Evolutionary conservation across 2,888 invertebrate species (phyloP).

Genomic region (Nasonia oneida): DNA sequence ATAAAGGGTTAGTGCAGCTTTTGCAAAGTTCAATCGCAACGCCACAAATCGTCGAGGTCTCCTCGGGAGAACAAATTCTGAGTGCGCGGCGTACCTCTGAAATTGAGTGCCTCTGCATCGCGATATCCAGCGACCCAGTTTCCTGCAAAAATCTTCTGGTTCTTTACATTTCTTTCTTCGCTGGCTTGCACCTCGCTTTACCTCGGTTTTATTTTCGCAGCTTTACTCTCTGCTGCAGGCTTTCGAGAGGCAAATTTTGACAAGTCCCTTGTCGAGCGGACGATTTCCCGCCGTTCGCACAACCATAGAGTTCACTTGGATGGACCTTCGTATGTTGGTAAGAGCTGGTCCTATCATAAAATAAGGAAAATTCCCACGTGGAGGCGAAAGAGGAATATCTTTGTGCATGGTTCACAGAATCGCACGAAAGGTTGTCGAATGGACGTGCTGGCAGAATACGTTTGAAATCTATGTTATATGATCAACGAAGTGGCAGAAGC

Average conservation of each 20-base stretch:
- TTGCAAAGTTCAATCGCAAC: neutral
- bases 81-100: neutral
- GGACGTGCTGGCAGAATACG: neutral
- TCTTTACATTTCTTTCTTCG: neutral
- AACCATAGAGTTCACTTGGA: constrained; percentile 13
- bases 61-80: constrained; percentile 22
- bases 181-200: constrained; percentile 2
- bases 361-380: neutral
- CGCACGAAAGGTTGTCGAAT: neutral
- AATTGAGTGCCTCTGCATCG: constrained; percentile 23
- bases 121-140: constrained; percentile 51
- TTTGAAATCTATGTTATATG: neutral
- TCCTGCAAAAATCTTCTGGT: constrained; percentile 34
- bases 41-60: constrained; percentile 34
- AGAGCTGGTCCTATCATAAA: neutral
- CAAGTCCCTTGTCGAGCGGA: constrained; percentile 11
- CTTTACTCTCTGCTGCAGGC: neutral
- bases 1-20: neutral
- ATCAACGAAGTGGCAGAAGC: neutral
- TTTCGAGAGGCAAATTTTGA: constrained; percentile 39
- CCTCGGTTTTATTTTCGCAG: constrained; percentile 48
- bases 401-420: neutral
- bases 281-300: constrained; percentile 16
- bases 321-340: neutral
- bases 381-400: neutral